These are phyloP conservation scores for Danionella dracula DNA, from an alignment of 2,797 vertebrate species.

Conservation along the genomic window DNA sequence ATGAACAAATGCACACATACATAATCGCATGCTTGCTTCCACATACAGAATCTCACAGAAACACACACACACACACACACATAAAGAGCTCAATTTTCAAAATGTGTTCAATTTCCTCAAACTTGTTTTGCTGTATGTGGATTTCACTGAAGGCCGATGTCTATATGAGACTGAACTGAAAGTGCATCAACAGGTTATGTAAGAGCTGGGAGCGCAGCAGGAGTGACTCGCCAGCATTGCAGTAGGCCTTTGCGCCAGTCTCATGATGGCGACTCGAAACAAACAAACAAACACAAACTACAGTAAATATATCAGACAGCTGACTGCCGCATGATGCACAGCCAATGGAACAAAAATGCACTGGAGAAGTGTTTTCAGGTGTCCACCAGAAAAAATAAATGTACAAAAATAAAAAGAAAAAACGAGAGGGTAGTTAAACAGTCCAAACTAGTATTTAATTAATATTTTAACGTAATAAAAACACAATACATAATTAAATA, in stretches of 20 bases:
- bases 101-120: not conserved
- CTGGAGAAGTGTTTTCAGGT: not conserved
- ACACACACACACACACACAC: not conserved
- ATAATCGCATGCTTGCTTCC: too few relatives aligned
- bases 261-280: conserved; percentile 49
- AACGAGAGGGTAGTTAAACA: too few relatives aligned
- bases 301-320: conserved; percentile 36
- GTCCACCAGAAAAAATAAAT: not conserved
- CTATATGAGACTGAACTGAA: conserved; percentile 49
- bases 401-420: not conserved
- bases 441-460: too few relatives aligned
- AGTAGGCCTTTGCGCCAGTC: conserved; percentile 44
- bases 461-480: not conserved
- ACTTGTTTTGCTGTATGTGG: not conserved
- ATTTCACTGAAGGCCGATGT: conserved; percentile 9
- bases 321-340: conserved; percentile 35
- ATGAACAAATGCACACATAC: too few relatives aligned
- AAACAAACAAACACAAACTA: conserved; percentile 41
- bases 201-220: conserved; percentile 42
- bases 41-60: too few relatives aligned
- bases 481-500: not conserved
- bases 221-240: conserved; percentile 48
- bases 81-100: not conserved
- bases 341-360: not conserved
- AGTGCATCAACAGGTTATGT: conserved; percentile 53